These are phyloP conservation scores for Oasisia sp. DNA, from an alignment of 2,888 invertebrate species.

Conservation along the genomic window DNA sequence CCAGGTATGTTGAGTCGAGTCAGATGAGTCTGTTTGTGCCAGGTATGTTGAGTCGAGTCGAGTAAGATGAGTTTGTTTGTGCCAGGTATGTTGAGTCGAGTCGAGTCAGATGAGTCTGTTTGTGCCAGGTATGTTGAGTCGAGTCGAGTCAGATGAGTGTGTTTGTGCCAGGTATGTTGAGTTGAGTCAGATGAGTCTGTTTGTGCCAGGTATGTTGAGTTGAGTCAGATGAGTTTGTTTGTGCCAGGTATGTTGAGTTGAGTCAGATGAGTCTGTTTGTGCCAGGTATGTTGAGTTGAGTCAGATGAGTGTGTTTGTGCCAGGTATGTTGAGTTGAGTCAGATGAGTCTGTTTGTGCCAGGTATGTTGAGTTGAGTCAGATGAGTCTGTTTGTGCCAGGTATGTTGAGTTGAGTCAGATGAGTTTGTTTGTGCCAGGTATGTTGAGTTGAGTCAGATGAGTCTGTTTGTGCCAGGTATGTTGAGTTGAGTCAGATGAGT, in stretches of 20 bases:
- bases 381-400: neutral
- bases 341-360: no score
- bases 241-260: no score
- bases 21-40: neutral
- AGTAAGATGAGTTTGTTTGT: neutral
- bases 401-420: no score
- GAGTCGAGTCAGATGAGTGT: conserved; percentile 58
- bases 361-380: neutral
- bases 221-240: no score
- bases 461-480: neutral
- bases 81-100: conserved; percentile 34
- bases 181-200: no score
- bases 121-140: conserved; percentile 56
- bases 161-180: no score
- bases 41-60: neutral
- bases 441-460: conserved; percentile 53
- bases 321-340: no score
- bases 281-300: no score
- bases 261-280: no score
- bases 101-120: neutral
- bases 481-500: neutral
- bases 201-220: no score
- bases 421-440: conserved; percentile 46
- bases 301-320: no score
- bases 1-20: neutral